Conservation (phyloP, 2,113 vertebrate genomes). For the Crocuta crocuta region DNA sequence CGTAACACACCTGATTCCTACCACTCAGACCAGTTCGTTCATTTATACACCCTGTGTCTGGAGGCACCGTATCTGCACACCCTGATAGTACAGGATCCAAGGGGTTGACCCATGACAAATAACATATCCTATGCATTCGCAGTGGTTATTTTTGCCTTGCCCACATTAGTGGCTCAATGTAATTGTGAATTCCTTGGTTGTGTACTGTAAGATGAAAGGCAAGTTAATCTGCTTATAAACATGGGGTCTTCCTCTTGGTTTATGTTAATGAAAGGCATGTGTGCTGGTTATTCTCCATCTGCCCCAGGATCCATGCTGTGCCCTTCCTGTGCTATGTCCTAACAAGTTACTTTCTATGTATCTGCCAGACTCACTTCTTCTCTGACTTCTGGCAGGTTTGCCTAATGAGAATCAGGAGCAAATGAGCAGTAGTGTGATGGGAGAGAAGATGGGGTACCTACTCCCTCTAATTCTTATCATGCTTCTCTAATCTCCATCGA, state of each 20-base stretch:
- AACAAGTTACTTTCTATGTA: neutral
- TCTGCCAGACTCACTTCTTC: neutral
- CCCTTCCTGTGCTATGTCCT: neutral
- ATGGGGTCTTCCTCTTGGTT: neutral
- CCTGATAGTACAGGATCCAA: neutral
- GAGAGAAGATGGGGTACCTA: neutral
- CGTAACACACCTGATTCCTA: neutral
- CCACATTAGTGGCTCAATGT: too few species aligned
- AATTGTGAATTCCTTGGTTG: neutral
- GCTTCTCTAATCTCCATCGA: neutral
- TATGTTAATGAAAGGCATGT: neutral
- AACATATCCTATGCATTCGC: neutral
- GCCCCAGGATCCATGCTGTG: neutral
- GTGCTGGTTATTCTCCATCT: neutral
- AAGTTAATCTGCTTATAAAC: neutral
- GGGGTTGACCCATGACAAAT: neutral
- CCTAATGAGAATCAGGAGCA: neutral
- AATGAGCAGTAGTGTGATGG: neutral
- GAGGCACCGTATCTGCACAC: neutral
- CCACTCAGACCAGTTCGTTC: neutral
- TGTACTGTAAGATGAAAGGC: neutral
- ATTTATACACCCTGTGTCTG: neutral
- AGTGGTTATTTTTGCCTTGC: neutral
- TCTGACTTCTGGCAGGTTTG: neutral
- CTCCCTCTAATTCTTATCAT: too few species aligned